A percentile compares a stretch with the other conserved stretches of the same genome.
phyloP scores from a whole-genome alignment of 2,888 invertebrate species.

The Ctena decussata region DNA sequence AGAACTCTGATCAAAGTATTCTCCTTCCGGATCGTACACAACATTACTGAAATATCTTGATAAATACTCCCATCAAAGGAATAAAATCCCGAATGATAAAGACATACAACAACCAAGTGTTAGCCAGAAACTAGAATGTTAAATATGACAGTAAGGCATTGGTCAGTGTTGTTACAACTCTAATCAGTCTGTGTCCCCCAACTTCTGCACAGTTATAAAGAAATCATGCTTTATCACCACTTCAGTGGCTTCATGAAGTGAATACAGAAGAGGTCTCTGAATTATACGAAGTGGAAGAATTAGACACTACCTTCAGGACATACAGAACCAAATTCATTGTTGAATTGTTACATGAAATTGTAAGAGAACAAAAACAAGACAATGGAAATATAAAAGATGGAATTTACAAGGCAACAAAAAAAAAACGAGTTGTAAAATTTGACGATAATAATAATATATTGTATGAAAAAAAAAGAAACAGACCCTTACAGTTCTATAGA shows the following conservation, averaged over 20 bases:
- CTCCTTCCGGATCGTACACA: background rate
- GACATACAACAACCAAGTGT: conserved; percentile 15
- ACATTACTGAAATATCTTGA: background rate
- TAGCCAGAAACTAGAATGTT: conserved; percentile 16
- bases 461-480: background rate
- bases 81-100: background rate
- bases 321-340: background rate
- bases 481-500: background rate
- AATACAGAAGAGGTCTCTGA: background rate
- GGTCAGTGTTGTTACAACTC: conserved; percentile 18
- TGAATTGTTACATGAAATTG: background rate
- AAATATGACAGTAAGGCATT: conserved; percentile 12
- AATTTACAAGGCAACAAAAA: background rate
- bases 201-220: background rate
- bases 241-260: background rate
- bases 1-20: background rate
- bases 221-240: background rate
- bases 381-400: background rate
- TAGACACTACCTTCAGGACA: background rate
- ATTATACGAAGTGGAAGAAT: background rate
- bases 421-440: background rate
- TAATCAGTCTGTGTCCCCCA: conserved; percentile 7
- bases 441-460: background rate
- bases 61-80: background rate
- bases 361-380: background rate